Evolutionary conservation across 1,140 invertebrate species (phyloP).

Genomic region (Pseudachorutes palmiensis): DNA sequence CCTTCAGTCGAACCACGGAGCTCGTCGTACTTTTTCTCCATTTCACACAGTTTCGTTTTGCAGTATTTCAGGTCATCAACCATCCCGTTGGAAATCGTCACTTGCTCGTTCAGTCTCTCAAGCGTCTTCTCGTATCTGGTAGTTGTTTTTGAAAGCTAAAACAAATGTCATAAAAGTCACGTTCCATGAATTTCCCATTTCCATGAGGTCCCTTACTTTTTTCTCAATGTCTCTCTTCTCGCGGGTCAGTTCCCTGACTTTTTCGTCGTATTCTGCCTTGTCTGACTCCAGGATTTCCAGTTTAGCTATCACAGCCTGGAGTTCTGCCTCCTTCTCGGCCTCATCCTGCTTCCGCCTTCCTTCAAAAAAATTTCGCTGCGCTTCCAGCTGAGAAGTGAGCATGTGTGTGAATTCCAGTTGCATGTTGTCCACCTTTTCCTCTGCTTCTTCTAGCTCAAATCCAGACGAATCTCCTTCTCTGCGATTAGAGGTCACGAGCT

Average conservation of each 20-base stretch:
- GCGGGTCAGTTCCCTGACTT: conserved; percentile 44
- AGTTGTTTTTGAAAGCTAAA: background rate
- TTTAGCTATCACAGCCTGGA: conserved; percentile 43
- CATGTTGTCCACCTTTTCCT: conserved; percentile 86
- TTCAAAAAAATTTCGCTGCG: conserved; percentile 87
- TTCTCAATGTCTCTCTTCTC: conserved; percentile 61
- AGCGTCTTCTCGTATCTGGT: background rate
- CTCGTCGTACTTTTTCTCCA: conserved; percentile 56
- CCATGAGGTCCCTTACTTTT: conserved; percentile 43
- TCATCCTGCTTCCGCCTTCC: conserved; percentile 57
- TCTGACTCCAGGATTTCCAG: conserved; percentile 46
- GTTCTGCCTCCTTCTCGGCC: conserved; percentile 42
- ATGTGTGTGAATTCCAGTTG: conserved; percentile 95
- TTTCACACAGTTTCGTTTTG: conserved; percentile 56
- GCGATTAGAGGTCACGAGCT: conserved; percentile 64
- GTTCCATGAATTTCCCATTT: background rate
- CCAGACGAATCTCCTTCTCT: conserved; percentile 39
- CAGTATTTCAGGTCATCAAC: conserved; percentile 67
- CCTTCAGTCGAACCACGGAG: conserved; percentile 52
- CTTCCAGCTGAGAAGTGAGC: conserved; percentile 91
- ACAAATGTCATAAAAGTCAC: background rate
- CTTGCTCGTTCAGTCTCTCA: background rate
- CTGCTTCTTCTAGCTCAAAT: conserved; percentile 52
- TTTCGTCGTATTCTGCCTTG: conserved; percentile 37
- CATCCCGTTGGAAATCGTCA: conserved; percentile 58